phyloP scores from a whole-genome alignment of 2,113 vertebrate genomes.

The Pycnonotus jocosus region DNA sequence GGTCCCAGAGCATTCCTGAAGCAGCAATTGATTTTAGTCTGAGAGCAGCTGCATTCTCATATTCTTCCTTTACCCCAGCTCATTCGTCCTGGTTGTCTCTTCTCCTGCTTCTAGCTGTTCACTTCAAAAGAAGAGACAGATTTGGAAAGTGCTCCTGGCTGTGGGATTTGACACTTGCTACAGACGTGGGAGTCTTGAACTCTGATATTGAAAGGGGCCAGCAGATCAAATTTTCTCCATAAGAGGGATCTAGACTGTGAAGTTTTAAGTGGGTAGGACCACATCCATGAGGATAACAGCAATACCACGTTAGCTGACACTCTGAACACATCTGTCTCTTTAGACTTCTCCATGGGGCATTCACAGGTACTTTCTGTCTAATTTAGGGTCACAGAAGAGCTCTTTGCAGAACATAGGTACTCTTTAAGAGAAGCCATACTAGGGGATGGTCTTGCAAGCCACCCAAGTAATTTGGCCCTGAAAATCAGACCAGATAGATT shows the following conservation, averaged over 20 bases:
- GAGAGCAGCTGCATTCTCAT: not conserved
- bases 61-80: not conserved
- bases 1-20: not conserved
- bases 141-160: not conserved
- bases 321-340: not conserved
- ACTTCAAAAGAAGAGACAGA: not conserved
- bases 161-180: not conserved
- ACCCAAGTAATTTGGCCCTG: not conserved
- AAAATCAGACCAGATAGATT: not conserved
- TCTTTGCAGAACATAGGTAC: not conserved
- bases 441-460: not conserved
- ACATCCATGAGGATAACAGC: not conserved
- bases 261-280: not conserved
- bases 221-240: not conserved
- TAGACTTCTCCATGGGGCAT: not conserved
- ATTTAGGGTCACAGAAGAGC: not conserved
- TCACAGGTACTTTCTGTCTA: not conserved
- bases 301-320: rapidly evolving
- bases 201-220: not conserved
- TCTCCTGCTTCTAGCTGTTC: not conserved
- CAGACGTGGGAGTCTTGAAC: not conserved
- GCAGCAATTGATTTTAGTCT: not conserved
- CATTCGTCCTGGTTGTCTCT: not conserved
- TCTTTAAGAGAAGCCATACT: not conserved
- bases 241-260: not conserved